Conservation (phyloP, 2,797 vertebrate genomes). For the Prionace glauca region DNA sequence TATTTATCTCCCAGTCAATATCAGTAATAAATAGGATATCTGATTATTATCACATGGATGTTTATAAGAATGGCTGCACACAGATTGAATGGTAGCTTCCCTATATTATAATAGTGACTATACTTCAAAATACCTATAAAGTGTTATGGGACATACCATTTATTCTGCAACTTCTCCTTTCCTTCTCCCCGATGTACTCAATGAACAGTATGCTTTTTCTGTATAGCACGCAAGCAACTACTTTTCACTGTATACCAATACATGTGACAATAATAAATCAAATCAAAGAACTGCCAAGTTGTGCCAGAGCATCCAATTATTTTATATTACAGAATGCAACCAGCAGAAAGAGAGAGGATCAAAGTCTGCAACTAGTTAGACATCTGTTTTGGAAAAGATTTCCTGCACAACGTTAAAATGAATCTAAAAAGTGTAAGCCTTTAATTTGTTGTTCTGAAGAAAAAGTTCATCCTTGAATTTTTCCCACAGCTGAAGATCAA, state of each 20-base stretch:
- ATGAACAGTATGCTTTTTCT: too few relatives aligned
- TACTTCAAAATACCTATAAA: neutral
- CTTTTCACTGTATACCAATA: too few relatives aligned
- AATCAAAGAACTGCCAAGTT: neutral
- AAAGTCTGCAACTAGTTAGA: neutral
- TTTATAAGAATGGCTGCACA: neutral
- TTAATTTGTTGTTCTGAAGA: neutral
- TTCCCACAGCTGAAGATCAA: neutral
- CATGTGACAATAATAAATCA: too few relatives aligned
- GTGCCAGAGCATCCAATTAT: neutral
- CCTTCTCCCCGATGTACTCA: too few relatives aligned
- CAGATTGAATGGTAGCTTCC: neutral
- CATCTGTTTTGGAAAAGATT: neutral
- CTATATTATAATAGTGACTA: neutral
- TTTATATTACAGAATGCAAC: neutral
- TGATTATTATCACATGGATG: neutral
- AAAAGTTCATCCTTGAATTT: neutral
- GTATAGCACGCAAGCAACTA: too few relatives aligned
- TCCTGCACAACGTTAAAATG: neutral
- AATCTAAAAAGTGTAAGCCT: neutral
- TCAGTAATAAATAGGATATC: neutral
- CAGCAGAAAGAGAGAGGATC: neutral
- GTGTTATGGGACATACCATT: neutral
- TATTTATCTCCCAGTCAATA: neutral
- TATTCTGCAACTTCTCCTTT: too few relatives aligned